A percentile compares a stretch with the other conserved stretches of the same genome.
Evolutionary conservation across 2,797 vertebrate species (phyloP).

Genomic region (Acestrorhynchus altus): DNA sequence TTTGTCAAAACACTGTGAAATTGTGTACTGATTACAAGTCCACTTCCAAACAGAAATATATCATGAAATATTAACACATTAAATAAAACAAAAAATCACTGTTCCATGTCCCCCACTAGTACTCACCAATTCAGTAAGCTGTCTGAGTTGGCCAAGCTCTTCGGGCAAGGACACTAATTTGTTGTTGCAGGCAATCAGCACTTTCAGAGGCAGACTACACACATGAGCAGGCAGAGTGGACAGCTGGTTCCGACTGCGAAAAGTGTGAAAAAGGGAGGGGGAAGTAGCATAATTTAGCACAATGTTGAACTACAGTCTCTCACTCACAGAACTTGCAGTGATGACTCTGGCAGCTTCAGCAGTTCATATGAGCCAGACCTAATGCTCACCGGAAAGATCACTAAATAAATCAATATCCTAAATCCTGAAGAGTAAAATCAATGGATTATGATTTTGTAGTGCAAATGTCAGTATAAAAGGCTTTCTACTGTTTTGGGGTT

Average conservation of each 20-base stretch:
- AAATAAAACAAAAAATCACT: not conserved
- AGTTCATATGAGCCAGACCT: not conserved
- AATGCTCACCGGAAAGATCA: too few relatives aligned
- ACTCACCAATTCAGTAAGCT: conserved; percentile 93
- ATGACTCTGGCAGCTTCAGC: not conserved
- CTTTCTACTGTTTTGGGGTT: too few relatives aligned
- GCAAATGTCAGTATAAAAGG: too few relatives aligned
- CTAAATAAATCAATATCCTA: not conserved
- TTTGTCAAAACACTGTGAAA: too few relatives aligned
- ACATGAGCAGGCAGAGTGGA: conserved; percentile 88
- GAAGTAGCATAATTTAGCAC: not conserved
- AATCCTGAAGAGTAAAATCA: not conserved
- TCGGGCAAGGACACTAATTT: conserved; percentile 94
- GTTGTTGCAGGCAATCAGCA: conserved; percentile 96
- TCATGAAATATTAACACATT: not conserved
- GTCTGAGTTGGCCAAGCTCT: conserved; percentile 88
- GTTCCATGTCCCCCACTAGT: not conserved
- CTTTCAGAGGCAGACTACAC: conserved; percentile 92
- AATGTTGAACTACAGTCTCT: not conserved
- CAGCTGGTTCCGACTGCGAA: conserved; percentile 92
- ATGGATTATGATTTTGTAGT: too few relatives aligned
- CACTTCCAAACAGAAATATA: not conserved
- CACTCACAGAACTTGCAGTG: not conserved
- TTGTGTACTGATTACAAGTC: too few relatives aligned
- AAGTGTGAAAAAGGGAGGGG: conserved; percentile 12